These are phyloP conservation scores for Aplochiton taeniatus DNA, from an alignment of 2,797 vertebrate genomes.

Conservation along the genomic window DNA sequence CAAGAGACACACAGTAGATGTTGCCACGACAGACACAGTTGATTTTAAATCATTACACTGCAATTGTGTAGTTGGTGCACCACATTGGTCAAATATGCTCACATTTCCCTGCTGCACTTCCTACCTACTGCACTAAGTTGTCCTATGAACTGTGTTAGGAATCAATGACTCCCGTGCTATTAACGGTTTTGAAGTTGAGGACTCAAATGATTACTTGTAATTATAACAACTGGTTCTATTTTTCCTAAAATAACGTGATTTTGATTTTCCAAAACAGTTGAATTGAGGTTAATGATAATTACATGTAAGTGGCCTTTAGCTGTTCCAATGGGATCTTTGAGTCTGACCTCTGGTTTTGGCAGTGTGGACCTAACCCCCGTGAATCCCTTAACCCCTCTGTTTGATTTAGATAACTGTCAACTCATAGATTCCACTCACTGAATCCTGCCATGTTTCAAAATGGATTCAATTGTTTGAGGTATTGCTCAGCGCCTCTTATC, in stretches of 20 bases:
- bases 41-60: neutral
- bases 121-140: no score
- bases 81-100: neutral
- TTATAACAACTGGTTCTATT: neutral
- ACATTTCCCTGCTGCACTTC: neutral
- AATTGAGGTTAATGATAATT: constrained; percentile 11
- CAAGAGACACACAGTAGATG: constrained; percentile 18
- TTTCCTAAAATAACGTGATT: neutral
- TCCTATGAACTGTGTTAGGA: no score
- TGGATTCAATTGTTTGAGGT: no score
- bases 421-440: neutral
- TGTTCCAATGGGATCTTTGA: neutral
- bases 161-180: no score
- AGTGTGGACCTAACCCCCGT: neutral
- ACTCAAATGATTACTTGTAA: neutral
- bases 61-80: neutral
- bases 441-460: no score
- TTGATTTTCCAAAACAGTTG: constrained; percentile 1
- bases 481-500: neutral
- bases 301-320: constrained; percentile 12
- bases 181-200: no score
- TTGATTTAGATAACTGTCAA: neutral
- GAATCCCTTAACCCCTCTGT: neutral
- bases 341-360: neutral
- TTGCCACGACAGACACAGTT: constrained; percentile 4